A percentile compares a stretch with the other conserved stretches of the same genome.
Evolutionary conservation across 2,888 invertebrate genomes (phyloP).

Genomic region (Autographa pulchrina): DNA sequence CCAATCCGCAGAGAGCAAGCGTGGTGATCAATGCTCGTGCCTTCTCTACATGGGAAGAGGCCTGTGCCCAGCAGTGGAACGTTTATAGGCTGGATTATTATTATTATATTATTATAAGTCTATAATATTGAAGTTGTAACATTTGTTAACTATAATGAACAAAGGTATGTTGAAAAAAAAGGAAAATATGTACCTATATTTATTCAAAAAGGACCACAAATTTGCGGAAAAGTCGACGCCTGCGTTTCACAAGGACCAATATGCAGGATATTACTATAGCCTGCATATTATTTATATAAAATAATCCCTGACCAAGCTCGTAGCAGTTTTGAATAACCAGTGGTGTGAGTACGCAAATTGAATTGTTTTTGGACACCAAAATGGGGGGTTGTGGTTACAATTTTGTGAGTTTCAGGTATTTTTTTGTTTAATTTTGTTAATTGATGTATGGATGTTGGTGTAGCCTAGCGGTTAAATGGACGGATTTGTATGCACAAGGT

Average conservation of each 20-base stretch:
- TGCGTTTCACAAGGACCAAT: background rate
- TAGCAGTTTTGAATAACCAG: background rate
- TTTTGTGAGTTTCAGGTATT: background rate
- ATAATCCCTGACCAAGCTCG: background rate
- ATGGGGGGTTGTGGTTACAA: background rate
- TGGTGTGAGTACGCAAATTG: background rate
- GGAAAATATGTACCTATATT: background rate
- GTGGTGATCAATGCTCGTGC: no score
- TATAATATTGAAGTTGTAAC: no score
- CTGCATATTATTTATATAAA: background rate
- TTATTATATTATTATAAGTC: no score
- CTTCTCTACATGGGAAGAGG: no score
- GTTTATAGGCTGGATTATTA: no score
- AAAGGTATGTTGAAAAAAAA: no score
- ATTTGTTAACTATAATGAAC: no score
- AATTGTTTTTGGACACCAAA: background rate
- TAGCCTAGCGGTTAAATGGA: no score
- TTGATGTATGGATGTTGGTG: no score
- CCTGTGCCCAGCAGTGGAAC: no score
- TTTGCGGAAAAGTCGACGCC: background rate
- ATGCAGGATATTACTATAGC: background rate
- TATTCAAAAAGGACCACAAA: background rate
- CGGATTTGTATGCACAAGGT: no score
- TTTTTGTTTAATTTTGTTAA: background rate
- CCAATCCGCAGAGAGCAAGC: no score